A percentile compares a stretch with the other conserved stretches of the same genome.
Evolutionary conservation across 2,797 vertebrate species (phyloP).

Genomic region (Megaceryle alcyon): DNA sequence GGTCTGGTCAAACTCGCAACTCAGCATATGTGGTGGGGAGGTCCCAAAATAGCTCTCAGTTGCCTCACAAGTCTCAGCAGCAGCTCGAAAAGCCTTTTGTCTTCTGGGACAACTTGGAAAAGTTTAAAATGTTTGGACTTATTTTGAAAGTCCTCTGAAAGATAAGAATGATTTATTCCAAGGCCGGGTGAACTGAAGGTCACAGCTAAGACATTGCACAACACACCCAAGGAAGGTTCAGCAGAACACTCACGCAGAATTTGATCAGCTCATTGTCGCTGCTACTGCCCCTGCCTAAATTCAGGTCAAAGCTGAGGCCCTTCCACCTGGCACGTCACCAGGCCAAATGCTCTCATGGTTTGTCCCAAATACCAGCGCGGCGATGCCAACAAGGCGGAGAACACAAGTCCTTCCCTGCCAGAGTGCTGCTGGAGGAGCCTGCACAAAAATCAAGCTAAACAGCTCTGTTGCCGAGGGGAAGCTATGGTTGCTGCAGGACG

Average conservation of each 20-base stretch:
- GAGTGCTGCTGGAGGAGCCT: not conserved
- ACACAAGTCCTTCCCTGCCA: not conserved
- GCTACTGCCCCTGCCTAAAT: not conserved
- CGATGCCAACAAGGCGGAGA: accelerated
- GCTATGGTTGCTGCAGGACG: not conserved
- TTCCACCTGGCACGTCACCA: not conserved
- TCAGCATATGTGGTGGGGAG: constrained; percentile 54
- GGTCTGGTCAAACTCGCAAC: constrained; percentile 22
- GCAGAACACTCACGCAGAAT: not conserved
- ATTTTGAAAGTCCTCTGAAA: constrained; percentile 50
- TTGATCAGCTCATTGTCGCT: not conserved
- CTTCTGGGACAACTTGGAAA: constrained; percentile 40
- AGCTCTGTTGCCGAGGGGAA: not conserved
- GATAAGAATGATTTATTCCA: constrained; percentile 44
- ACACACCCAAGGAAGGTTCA: not conserved
- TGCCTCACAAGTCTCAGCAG: constrained; percentile 40
- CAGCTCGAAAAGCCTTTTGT: constrained; percentile 22
- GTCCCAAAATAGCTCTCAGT: constrained; percentile 42
- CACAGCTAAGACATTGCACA: constrained; percentile 20
- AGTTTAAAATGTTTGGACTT: constrained; percentile 24
- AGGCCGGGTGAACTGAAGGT: not conserved
- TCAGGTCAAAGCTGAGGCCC: not conserved
- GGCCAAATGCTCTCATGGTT: not conserved
- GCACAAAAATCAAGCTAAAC: not conserved
- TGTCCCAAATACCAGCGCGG: not conserved